Conservation (phyloP, 1,140 invertebrate genomes). For the Musca domestica region DNA sequence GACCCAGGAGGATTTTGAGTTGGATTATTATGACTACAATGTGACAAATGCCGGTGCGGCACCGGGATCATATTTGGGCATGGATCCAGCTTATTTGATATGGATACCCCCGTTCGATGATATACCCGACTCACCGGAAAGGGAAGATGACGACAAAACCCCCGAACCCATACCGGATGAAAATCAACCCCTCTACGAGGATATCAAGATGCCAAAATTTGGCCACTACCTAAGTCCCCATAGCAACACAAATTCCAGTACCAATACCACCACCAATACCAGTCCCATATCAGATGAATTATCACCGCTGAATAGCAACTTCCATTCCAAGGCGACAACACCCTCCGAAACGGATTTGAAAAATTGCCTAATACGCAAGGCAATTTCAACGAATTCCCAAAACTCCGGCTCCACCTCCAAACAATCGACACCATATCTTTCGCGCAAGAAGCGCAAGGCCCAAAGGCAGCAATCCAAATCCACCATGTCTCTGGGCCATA, state of each 20-base stretch:
- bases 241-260: conserved; percentile 58
- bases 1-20: conserved; percentile 71
- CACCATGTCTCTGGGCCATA: conserved; percentile 24
- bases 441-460: conserved; percentile 41
- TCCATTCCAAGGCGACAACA: conserved; percentile 40
- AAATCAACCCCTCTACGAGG: conserved; percentile 44
- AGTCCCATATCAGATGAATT: conserved; percentile 45
- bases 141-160: conserved; percentile 46
- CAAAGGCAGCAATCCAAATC: conserved; percentile 40
- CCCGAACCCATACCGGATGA: conserved; percentile 35
- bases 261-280: conserved; percentile 49
- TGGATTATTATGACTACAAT: conserved; percentile 88
- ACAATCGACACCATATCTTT: conserved; percentile 45
- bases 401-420: conserved; percentile 24
- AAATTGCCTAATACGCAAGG: conserved; percentile 24
- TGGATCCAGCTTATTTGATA: conserved; percentile 82
- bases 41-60: conserved; percentile 74
- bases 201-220: conserved; percentile 56
- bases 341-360: conserved; percentile 35
- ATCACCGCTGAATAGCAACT: conserved; percentile 32
- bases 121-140: conserved; percentile 37
- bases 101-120: conserved; percentile 80
- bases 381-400: conserved; percentile 4
- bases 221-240: conserved; percentile 56
- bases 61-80: conserved; percentile 78